Percentiles rank a stretch among this genome's conserved stretches.
These are phyloP conservation scores for Andricus grossulariae DNA, from an alignment of 1,140 invertebrate species.

Conservation along the genomic window DNA sequence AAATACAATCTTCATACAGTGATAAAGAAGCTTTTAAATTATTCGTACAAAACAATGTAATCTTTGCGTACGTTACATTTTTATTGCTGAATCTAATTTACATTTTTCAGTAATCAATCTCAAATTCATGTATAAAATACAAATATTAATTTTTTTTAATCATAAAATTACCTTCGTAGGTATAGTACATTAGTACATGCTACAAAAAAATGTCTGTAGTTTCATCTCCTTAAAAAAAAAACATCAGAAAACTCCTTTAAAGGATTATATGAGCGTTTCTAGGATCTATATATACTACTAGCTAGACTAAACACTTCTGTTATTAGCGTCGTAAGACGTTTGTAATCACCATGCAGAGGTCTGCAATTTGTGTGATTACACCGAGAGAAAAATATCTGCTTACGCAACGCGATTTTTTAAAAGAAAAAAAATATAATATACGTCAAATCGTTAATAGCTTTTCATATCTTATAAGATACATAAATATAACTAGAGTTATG, in stretches of 20 bases:
- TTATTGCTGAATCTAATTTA: no score
- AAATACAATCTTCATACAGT: no score
- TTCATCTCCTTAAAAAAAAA: no score
- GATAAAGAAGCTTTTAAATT: no score
- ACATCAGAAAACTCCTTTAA: not conserved
- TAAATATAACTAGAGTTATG: no score
- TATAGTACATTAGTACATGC: not conserved
- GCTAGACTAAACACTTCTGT: not conserved
- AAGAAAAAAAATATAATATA: not conserved
- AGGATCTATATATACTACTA: not conserved
- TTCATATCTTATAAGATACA: not conserved
- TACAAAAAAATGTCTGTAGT: no score
- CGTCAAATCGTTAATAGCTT: constrained; percentile 19
- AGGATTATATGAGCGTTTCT: constrained; percentile 2
- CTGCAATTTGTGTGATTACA: constrained; percentile 26
- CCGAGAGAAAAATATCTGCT: constrained; percentile 8
- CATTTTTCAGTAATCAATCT: no score
- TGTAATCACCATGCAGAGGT: constrained; percentile 12
- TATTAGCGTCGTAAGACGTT: constrained; percentile 24
- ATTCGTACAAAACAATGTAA: no score
- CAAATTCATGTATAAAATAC: not conserved
- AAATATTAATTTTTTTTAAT: no score
- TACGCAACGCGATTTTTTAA: constrained; percentile 10
- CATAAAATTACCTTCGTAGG: no score
- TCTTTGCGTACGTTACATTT: no score